Evolutionary conservation across 92 coral and sea anemone species (phyloP).

Genomic region (Virgularia gustaviana): DNA sequence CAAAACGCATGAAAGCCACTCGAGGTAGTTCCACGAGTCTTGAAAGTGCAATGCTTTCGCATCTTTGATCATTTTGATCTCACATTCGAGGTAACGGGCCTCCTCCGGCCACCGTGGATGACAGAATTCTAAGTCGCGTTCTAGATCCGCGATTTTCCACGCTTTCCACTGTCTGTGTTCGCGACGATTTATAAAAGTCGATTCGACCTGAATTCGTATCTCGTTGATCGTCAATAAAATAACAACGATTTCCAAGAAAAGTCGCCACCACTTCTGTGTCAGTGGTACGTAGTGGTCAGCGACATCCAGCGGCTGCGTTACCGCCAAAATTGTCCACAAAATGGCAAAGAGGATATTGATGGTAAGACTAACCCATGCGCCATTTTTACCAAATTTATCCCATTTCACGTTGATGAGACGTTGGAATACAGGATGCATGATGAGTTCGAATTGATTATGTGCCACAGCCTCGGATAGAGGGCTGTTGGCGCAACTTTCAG

Average conservation of each 20-base stretch:
- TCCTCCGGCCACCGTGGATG: slow-evolving; percentile 99
- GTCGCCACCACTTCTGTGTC: slow-evolving; percentile 75
- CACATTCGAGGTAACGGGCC: slow-evolving; percentile 83
- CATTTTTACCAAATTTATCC: slow-evolving; percentile 77
- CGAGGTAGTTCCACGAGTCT: slow-evolving; percentile 89
- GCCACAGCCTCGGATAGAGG: slow-evolving; percentile 82
- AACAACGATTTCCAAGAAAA: slow-evolving; percentile 55
- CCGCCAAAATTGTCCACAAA: slow-evolving; percentile 87
- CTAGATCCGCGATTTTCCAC: slow-evolving; percentile 80
- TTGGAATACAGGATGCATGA: slow-evolving; percentile 97
- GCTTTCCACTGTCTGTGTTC: slow-evolving; percentile 77
- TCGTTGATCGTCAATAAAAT: slow-evolving; percentile 71
- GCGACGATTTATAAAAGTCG: slow-evolving; percentile 66
- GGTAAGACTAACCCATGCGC: slow-evolving; percentile 82
- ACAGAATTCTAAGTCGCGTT: slow-evolving; percentile 75
- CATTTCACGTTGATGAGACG: slow-evolving; percentile 87
- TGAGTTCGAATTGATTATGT: slow-evolving; percentile 88
- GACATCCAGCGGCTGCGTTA: slow-evolving; percentile 59
- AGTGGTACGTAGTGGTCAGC: slow-evolving; percentile 63
- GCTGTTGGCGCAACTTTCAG: slow-evolving; percentile 85
- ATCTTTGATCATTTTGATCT: slow-evolving; percentile 63
- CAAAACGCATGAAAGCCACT: slow-evolving; percentile 75
- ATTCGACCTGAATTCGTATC: slow-evolving; percentile 69
- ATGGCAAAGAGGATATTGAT: slow-evolving; percentile 68
- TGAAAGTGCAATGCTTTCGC: slow-evolving; percentile 73